A percentile compares a stretch with the other conserved stretches of the same genome.
Evolutionary conservation across 2,888 invertebrate species (phyloP).

Genomic region (Diogma glabrata): DNA sequence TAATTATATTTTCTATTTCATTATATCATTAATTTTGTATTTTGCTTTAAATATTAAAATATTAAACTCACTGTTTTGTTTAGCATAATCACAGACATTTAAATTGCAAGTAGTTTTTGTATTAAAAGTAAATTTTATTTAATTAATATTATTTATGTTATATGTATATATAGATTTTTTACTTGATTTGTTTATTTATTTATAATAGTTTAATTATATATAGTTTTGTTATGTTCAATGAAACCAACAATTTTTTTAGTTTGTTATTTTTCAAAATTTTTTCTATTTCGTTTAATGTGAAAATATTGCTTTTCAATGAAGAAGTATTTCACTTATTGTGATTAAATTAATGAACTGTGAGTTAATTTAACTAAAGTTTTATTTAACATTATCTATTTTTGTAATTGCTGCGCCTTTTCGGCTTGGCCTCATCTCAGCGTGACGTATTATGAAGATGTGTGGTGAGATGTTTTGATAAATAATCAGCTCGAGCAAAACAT

Average conservation of each 20-base stretch:
- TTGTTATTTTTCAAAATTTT: too few relatives aligned
- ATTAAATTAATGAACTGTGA: too few relatives aligned
- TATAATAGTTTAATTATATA: too few relatives aligned
- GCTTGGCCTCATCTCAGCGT: constrained; percentile 38
- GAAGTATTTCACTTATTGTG: too few relatives aligned
- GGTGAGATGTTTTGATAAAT: constrained; percentile 80
- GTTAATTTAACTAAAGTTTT: too few relatives aligned
- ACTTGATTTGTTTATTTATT: background rate
- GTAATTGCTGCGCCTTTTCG: constrained; percentile 39
- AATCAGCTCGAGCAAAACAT: constrained; percentile 82
- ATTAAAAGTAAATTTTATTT: constrained; percentile 6
- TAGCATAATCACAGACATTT: constrained; percentile 9
- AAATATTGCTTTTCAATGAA: too few relatives aligned
- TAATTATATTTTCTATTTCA: too few relatives aligned
- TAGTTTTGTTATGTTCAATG: too few relatives aligned
- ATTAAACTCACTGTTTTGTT: background rate
- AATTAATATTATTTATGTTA: background rate
- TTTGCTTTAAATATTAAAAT: constrained; percentile 1
- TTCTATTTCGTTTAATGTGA: too few relatives aligned
- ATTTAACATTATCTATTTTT: constrained; percentile 21
- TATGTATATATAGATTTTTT: background rate
- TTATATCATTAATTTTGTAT: constrained; percentile 1
- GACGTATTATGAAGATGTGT: constrained; percentile 75
- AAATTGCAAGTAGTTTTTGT: constrained; percentile 5
- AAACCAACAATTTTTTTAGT: too few relatives aligned